Evolutionary conservation across 2,888 invertebrate genomes (phyloP), one percentile per base, ranked within the genome.

Genomic region (Nudaria mundana): DNA sequence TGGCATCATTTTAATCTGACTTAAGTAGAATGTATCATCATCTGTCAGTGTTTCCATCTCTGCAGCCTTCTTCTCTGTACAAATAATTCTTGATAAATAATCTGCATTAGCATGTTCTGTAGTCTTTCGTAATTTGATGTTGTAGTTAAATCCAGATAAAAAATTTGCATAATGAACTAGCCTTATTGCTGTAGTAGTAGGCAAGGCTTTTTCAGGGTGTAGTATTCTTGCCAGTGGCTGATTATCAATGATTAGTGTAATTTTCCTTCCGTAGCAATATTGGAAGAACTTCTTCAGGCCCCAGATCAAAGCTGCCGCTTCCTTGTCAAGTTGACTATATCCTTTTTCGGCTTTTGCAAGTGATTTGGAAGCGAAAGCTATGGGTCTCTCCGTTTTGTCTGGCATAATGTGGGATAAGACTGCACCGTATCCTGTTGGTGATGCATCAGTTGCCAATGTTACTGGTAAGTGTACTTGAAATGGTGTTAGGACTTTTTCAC

Each of bases 391-490:
- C 1, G 13, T 5, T 2, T 13, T 13, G 13, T 31, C 23, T 5
- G 22, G 22, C 31, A 31, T 31, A 7, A 31, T 22, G n/a, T 31
- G 31, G 2, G 31, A 31, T 2, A 31, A n/a, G 7, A 22, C 22
- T 13, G 31, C 31, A 1, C 31, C 31, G 0, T 23, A 11, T 3
- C 13, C 31, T 8, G 8, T 22, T 5, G 22, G 13, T 6, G 31
- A 31, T 5, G 31, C 35, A 35, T 35, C 35, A 10, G 20, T 20
- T 7, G 35, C 28, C n/a, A 36, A 13, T 5, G 14, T 13, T 24
- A 33, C n/a, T 14, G 23, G 23, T 15, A 14, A 24, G 15, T 16
- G 12, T 15, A 14, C 14, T 5, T 14, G n/a, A 5, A 15, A 33
- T 15, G 24, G 33, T 10, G 15, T 25, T 0, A 33, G 15, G 13